phyloP scores from a whole-genome alignment of 2,797 vertebrate genomes.

The Podarcis siculus region DNA sequence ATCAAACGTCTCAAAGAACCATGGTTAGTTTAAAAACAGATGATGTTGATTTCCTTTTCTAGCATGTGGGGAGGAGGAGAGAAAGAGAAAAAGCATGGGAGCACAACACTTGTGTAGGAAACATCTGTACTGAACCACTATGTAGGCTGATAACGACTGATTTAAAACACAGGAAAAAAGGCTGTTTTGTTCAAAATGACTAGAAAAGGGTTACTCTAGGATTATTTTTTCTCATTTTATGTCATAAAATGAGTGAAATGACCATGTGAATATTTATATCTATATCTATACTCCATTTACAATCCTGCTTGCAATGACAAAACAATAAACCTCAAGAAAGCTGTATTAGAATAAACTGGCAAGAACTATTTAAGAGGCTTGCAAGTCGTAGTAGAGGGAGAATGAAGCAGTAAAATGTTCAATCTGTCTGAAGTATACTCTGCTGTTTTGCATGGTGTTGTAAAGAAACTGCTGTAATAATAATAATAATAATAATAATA shows the following conservation, averaged over 20 bases:
- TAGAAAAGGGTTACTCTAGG: not conserved
- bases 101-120: not conserved
- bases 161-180: not conserved
- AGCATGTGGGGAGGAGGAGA: not conserved
- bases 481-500: too few relatives aligned
- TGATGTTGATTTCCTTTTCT: not conserved
- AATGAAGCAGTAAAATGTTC: not conserved
- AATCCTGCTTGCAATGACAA: not conserved
- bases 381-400: not conserved
- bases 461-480: not conserved
- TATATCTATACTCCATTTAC: not conserved
- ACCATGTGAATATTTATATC: not conserved
- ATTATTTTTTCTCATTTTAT: not conserved
- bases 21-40: not conserved
- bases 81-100: not conserved
- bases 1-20: not conserved
- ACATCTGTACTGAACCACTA: not conserved
- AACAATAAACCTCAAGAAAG: not conserved
- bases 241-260: not conserved
- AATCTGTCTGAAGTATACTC: not conserved
- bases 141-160: not conserved
- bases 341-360: not conserved
- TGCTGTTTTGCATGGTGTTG: not conserved
- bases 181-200: not conserved
- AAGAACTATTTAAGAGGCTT: not conserved